Base-by-base conservation (phyloP, 2,888 invertebrate species). In the Dinocampus coccinellae region DNA sequence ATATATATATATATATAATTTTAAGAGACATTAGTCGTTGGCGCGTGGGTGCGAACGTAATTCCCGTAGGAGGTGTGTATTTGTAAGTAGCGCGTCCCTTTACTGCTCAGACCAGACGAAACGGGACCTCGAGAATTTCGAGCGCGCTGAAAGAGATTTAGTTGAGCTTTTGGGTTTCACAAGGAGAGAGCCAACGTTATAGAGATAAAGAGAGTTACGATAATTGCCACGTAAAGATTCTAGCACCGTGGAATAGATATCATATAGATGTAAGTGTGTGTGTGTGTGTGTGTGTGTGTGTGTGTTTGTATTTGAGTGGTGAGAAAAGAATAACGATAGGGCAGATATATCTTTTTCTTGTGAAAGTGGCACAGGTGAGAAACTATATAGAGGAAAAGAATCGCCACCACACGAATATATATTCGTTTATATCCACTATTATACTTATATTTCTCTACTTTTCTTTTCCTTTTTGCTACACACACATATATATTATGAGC, bases 171-270 rank as follows among this genome's bases (percentile, higher is more conserved):
- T 47, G 72, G 52, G 57, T 63, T 47, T n/a, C 16, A 16, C 57
- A 68, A 61, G 47, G 36, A 55, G 52, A 20, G 52, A 60, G 22
- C 58, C 53, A n/a, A 52, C 47, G 16, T 47, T 47, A 47, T 47
- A 47, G 42, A 81, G 82, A 83, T 82, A 83, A 82, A 82, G 82
- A 81, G 82, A 83, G 81, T 82, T 82, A 82, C 82, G 82, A 77
- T 83, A 82, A 83, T 82, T 82, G 81, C 78, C 73, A 66, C 67
- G 77, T 76, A 78, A 77, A 79, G 75, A 77, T 47, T 16, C 16
- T 16, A 47, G 47, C 69, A 65, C 69, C 62, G 72, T 65, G 4
- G 20, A 34, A 39, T 2, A 34, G 2, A 55, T n/a, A n/a, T n/a
- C n/a, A 16, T 47, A 47, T 47, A n/a, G 47, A n/a, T 47, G 16